These are phyloP conservation scores for Metellina segmentata DNA, from an alignment of 2,888 invertebrate genomes.

Conservation along the genomic window DNA sequence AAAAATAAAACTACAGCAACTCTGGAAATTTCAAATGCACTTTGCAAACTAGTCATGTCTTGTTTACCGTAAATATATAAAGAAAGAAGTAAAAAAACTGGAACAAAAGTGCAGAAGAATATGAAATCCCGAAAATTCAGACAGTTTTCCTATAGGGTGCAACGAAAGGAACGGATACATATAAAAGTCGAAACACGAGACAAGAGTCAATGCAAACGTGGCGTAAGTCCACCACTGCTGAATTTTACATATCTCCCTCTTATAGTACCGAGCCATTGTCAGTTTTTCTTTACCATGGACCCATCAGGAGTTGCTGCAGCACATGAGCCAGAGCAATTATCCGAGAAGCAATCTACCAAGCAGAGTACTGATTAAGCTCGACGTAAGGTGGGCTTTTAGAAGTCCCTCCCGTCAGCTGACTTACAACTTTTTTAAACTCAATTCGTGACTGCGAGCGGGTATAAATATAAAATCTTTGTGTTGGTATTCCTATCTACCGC, in stretches of 20 bases:
- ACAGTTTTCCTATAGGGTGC: constrained; percentile 20
- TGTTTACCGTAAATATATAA: constrained; percentile 54
- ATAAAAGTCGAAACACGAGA: neutral
- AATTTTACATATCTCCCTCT: neutral
- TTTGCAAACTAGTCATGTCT: constrained; percentile 63
- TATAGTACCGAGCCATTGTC: neutral
- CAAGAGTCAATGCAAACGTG: neutral
- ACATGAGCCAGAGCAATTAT: too few species aligned
- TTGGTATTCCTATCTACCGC: constrained; percentile 50
- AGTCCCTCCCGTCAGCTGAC: neutral
- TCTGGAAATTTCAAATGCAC: constrained; percentile 46
- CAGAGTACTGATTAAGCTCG: too few species aligned
- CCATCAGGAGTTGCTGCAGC: neutral
- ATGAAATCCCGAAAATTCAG: constrained; percentile 48
- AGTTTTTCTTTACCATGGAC: neutral
- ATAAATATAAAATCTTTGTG: constrained; percentile 48
- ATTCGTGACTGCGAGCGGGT: neutral
- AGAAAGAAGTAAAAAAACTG: constrained; percentile 31
- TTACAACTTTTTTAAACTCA: constrained; percentile 29
- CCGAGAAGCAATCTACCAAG: too few species aligned
- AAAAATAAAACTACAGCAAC: constrained; percentile 8
- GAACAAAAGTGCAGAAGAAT: constrained; percentile 58
- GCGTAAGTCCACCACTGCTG: neutral
- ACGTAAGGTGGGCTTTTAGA: neutral
- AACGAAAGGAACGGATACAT: constrained; percentile 20